These are phyloP conservation scores for Eunapius fragilis DNA, from an alignment of 37 sponge, comb jelly and placozoan species.

Conservation along the genomic window DNA sequence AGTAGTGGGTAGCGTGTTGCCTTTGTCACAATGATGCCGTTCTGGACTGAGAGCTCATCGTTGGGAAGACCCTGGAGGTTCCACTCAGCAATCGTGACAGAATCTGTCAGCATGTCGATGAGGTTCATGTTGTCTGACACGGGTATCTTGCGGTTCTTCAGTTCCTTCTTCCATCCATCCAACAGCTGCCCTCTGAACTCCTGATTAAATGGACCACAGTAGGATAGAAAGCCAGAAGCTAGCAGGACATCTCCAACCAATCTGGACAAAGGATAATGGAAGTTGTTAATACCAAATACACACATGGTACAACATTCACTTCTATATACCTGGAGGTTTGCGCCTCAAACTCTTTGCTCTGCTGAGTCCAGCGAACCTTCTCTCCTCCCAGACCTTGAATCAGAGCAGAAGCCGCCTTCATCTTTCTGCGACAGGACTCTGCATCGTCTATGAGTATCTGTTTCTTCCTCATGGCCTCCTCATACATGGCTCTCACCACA, in stretches of 20 bases:
- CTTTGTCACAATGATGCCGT: conserved; percentile 99
- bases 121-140: conserved; percentile 84
- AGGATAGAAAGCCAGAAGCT: conserved; percentile 97
- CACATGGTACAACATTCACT: background rate
- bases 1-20: conserved; percentile 97
- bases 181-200: conserved; percentile 89
- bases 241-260: conserved; percentile 97
- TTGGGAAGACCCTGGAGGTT: conserved; percentile 98
- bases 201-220: conserved; percentile 99
- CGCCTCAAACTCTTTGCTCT: conserved; percentile 96
- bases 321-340: conserved; percentile 78
- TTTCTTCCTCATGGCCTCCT: conserved; percentile 94
- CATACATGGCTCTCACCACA: conserved; percentile 95
- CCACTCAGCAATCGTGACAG: conserved; percentile 93
- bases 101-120: conserved; percentile 86
- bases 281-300: background rate
- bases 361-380: conserved; percentile 95
- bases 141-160: conserved; percentile 78
- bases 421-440: conserved; percentile 94
- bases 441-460: conserved; percentile 94
- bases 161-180: conserved; percentile 90
- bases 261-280: conserved; percentile 13
- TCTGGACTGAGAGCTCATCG: conserved; percentile 97
- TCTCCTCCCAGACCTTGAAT: conserved; percentile 97
- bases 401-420: conserved; percentile 96